Percentiles rank a stretch among this genome's conserved stretches.
Evolutionary conservation across 2,113 vertebrate species (phyloP).

Genomic region (Bubo scandiacus): DNA sequence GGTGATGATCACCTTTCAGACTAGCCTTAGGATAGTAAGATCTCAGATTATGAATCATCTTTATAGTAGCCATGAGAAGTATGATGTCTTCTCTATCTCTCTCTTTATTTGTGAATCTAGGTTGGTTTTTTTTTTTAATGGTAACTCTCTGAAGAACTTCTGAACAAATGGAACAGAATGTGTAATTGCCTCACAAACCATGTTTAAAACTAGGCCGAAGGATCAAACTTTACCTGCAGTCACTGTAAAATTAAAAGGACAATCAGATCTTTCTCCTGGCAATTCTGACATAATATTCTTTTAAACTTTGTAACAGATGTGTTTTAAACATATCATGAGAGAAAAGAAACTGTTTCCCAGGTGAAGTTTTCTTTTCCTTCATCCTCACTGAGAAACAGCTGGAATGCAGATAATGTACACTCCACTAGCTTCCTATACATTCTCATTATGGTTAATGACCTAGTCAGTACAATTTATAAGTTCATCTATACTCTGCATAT

Average conservation of each 20-base stretch:
- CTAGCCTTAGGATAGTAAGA: neutral
- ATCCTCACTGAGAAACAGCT: neutral
- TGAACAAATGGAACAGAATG: neutral
- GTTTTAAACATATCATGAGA: neutral
- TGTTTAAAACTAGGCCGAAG: neutral
- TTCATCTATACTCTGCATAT: neutral
- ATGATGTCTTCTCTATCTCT: neutral
- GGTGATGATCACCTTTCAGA: neutral
- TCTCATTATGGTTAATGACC: constrained; percentile 5
- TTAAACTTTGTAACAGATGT: neutral
- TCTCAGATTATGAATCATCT: neutral
- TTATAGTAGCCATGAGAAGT: neutral
- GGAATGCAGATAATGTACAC: neutral
- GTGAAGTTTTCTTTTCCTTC: neutral
- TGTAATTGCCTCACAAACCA: neutral
- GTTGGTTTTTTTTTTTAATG: neutral
- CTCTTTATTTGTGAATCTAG: neutral
- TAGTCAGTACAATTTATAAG: neutral
- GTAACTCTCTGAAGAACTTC: neutral
- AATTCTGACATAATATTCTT: neutral
- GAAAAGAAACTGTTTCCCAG: neutral
- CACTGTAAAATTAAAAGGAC: constrained; percentile 15
- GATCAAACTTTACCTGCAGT: neutral
- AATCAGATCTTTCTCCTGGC: neutral
- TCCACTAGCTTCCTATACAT: neutral